phyloP scores from a whole-genome alignment of 2,797 vertebrate species.

The Protonibea diacanthus region DNA sequence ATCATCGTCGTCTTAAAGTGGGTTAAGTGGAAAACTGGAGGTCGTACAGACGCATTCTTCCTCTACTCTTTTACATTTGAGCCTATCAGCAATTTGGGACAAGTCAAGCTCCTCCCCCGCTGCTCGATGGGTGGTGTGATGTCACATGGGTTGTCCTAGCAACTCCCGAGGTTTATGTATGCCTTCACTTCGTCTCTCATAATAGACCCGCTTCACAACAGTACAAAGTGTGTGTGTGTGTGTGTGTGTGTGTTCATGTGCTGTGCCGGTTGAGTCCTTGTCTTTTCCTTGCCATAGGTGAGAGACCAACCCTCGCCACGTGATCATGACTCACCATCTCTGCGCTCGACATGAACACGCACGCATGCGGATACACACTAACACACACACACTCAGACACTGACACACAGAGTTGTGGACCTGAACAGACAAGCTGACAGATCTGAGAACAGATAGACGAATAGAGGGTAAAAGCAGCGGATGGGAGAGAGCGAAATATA shows the following conservation, averaged over 20 bases:
- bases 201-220: constrained; percentile 47
- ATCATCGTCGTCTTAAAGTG: constrained; percentile 41
- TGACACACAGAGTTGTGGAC: constrained; percentile 24
- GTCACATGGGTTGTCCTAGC: constrained; percentile 77
- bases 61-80: constrained; percentile 37
- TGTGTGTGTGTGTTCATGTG: background rate
- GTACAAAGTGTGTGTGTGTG: constrained; percentile 24
- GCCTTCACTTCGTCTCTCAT: constrained; percentile 52
- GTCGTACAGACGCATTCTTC: constrained; percentile 29
- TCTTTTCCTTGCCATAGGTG: constrained; percentile 75
- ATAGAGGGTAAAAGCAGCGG: constrained; percentile 42
- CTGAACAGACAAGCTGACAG: constrained; percentile 66
- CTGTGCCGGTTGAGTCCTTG: constrained; percentile 47
- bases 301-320: constrained; percentile 57
- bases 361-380: background rate
- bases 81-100: constrained; percentile 63
- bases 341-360: constrained; percentile 36
- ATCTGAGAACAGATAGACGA: constrained; percentile 62
- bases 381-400: background rate
- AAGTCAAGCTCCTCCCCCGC: constrained; percentile 57
- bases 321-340: constrained; percentile 72
- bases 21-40: constrained; percentile 34
- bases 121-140: constrained; percentile 61
- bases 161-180: constrained; percentile 72
- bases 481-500: constrained; percentile 23